Evolutionary conservation across 23 tunicate genomes (phyloP).

Genomic region (Halocynthia roretzi): DNA sequence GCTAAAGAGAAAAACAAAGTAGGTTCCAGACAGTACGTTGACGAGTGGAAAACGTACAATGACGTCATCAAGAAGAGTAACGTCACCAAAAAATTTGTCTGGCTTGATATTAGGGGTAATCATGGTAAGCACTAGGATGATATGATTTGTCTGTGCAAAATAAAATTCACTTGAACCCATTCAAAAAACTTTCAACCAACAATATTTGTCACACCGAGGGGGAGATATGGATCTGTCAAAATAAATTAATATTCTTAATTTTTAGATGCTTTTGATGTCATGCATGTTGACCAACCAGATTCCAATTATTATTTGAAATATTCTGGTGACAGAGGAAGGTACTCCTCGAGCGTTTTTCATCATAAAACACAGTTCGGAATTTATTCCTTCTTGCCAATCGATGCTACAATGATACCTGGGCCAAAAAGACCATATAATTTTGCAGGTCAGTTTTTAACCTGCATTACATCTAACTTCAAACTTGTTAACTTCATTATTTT

Average conservation of each 20-base stretch:
- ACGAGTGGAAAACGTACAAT: slow-evolving; percentile 81
- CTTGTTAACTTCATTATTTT: background rate
- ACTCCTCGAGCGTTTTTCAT: slow-evolving; percentile 21
- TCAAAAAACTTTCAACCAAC: no score
- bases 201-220: no score
- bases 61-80: slow-evolving; percentile 46
- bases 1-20: slow-evolving; percentile 59
- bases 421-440: slow-evolving; percentile 87
- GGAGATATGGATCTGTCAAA: no score
- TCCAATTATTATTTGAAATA: slow-evolving; percentile 52
- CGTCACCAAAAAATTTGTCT: slow-evolving; percentile 44
- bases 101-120: slow-evolving; percentile 94
- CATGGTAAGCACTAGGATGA: slow-evolving; percentile 43
- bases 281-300: slow-evolving; percentile 14
- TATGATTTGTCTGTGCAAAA: no score
- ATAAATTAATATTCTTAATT: background rate
- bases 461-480: background rate
- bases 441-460: slow-evolving; percentile 38
- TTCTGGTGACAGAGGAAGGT: slow-evolving; percentile 74
- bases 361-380: slow-evolving; percentile 62
- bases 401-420: slow-evolving; percentile 85
- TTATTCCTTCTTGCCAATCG: slow-evolving; percentile 78
- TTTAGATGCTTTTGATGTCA: slow-evolving; percentile 75
- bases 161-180: no score
- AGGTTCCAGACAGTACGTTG: slow-evolving; percentile 56